Base-by-base conservation (phyloP, 2,888 invertebrate species). In the Creontiades dilutus region DNA sequence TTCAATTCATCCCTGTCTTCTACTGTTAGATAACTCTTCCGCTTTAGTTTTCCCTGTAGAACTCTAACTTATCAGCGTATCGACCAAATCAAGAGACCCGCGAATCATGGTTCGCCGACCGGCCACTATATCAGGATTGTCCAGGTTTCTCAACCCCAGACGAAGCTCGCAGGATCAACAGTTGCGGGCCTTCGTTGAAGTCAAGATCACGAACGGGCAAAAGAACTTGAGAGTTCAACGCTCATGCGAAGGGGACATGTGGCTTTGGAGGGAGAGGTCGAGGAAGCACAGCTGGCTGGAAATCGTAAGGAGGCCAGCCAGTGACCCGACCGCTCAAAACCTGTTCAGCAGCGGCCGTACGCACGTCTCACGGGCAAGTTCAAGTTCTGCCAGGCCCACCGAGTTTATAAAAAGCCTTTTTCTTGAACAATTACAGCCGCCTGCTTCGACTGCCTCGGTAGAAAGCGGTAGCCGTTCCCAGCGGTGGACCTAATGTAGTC, bases 341-440 rank as follows among this genome's bases (percentile, higher is more conserved):
- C 86, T 86, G 86, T 86, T 86, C 86, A n/a, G 55, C 55, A 46
- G 19, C 85, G 85, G 16, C 61, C 68, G 47, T 46, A 75, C 86
- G 46, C 68, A 86, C 86, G 86, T 86, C 86, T 86, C 86, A 27
- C 47, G 76, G 86, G 86, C 86, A 86, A 86, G 86, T 86, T 86
- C 86, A 86, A 86, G 86, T 47, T 28, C 48, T 19, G 78, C 78
- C 46, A 78, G 78, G 14, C 78, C 78, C 78, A 11, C 0, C 78
- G 16, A 46, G 78, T 46, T 78, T 68, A 68, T 68, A 68, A 68
- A 68, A 68, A 68, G 23, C 12, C 37, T 19, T 78, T 78, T 78
- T 78, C 78, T 78, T 19, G 78, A 16, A 78, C 78, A 78, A 78
- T 78, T 78, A 78, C 78, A 16, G 46, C 37, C 37, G 16, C 28